Percentiles rank a stretch among this genome's conserved stretches.
Conservation (phyloP, 2,888 invertebrate species). For the Lithophane semibrunnea region DNA sequence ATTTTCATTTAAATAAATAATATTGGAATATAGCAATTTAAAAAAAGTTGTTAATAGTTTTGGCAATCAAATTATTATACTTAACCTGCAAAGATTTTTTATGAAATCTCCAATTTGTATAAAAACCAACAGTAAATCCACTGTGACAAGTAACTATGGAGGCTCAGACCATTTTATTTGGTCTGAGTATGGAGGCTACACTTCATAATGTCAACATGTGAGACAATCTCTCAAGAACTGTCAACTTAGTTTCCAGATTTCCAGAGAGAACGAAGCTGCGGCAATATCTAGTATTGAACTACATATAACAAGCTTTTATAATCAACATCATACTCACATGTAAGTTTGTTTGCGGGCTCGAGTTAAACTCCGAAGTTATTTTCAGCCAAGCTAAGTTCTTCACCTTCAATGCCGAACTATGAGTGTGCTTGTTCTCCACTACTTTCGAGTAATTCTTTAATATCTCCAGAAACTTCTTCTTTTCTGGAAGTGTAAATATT, state of each 20-base stretch:
- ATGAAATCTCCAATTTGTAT: not conserved
- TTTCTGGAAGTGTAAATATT: constrained; percentile 37
- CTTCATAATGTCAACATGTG: constrained; percentile 5
- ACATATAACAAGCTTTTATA: not conserved
- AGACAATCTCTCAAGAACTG: constrained; percentile 27
- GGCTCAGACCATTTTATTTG: not conserved
- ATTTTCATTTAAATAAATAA: not conserved
- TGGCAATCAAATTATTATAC: not conserved
- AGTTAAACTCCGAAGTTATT: constrained; percentile 47
- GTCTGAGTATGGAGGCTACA: not conserved
- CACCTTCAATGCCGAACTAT: constrained; percentile 35
- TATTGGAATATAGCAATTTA: not conserved
- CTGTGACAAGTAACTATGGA: no score
- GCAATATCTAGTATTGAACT: not conserved
- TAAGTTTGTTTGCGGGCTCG: constrained; percentile 27
- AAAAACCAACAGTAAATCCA: not conserved
- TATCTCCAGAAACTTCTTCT: constrained; percentile 49
- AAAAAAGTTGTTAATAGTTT: not conserved
- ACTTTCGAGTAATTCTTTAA: constrained; percentile 40
- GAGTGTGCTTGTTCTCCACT: constrained; percentile 34
- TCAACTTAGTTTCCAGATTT: not conserved
- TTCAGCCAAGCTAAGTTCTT: constrained; percentile 49
- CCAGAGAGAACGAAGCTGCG: not conserved
- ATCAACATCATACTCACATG: constrained; percentile 29
- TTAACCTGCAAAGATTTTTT: not conserved